A percentile compares a stretch with the other conserved stretches of the same genome.
These are phyloP conservation scores for Myanophis thanlyinensis DNA, from an alignment of 2,113 vertebrate species.

Conservation along the genomic window DNA sequence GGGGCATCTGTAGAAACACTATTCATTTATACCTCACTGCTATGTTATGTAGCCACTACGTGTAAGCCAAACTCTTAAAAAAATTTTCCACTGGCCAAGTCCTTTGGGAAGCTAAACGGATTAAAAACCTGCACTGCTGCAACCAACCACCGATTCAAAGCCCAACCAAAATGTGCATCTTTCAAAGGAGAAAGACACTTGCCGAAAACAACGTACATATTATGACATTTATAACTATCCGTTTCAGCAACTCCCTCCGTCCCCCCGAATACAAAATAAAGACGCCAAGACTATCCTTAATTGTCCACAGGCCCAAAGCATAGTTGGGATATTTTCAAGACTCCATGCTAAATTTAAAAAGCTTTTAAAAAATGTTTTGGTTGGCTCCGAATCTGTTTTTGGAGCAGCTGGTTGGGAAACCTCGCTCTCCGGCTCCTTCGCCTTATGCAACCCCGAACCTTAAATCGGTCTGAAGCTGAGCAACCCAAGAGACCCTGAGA, in stretches of 20 bases:
- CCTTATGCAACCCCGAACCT: not conserved
- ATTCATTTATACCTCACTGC: too few relatives aligned
- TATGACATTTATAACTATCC: too few relatives aligned
- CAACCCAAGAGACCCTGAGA: not conserved
- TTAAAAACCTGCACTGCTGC: not conserved
- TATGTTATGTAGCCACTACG: not conserved
- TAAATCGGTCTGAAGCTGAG: too few relatives aligned
- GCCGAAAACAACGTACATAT: not conserved
- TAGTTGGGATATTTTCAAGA: not conserved
- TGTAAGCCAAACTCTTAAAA: too few relatives aligned
- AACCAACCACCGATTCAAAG: not conserved
- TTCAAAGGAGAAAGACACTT: not conserved
- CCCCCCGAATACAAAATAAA: not conserved
- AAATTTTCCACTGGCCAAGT: not conserved
- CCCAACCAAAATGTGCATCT: not conserved
- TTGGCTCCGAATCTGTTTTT: not conserved
- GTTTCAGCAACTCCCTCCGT: not conserved
- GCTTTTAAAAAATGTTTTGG: not conserved
- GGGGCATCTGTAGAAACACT: not conserved
- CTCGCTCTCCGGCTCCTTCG: not conserved
- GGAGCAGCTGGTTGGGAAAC: not conserved
- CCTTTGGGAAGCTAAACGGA: not conserved
- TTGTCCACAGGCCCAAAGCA: not conserved
- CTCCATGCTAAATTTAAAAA: not conserved
- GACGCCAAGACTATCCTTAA: not conserved